Evolutionary conservation across 2,797 vertebrate genomes (phyloP), one percentile per base, ranked within the genome.

Genomic region (Amazona ochrocephala): DNA sequence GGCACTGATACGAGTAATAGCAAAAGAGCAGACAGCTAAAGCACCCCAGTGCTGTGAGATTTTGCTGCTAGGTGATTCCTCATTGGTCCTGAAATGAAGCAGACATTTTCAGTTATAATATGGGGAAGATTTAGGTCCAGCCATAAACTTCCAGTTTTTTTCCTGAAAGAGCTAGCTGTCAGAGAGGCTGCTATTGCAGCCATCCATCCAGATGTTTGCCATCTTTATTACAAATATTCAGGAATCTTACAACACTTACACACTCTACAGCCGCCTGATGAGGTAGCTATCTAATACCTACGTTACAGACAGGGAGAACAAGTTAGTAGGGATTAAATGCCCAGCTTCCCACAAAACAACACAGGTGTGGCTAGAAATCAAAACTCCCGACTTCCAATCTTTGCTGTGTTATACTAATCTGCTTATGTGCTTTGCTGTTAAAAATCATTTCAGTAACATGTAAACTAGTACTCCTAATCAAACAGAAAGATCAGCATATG

Each of bases 251-350:
- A 86, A 77, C 88, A 85, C 87, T 74, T 83, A 60, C n/a, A 42
- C 45, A 77, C 54, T 89, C 60, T 30, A 51, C 58, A 89, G 84
- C 73, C 7, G 5, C 70, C 75, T 51, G 75, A 70, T 62, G 89
- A 90, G 61, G 86, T 66, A 95, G 82, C 64, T 68, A 65, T 72
- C 84, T 76, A 90, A 90, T 83, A 83, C 65, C 60, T 71, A 34
- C 14, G 8, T 68, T 94, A 72, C 26, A 93, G 84, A 87, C 50
- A 72, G 2, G 26, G 88, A 89, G 76, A 97, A 92, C 84, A 85
- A 95, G 78, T 84, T 54, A 89, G 72, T 54, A 94, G 66, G 92
- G 81, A 91, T 93, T 91, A 85, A 90, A 73, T 73, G 86, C 88
- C 56, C 44, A 71, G 74, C 83, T 94, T 93, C 89, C 85, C 92